Conservation (phyloP, 1,140 invertebrate genomes). For the Cotesia glomerata region DNA sequence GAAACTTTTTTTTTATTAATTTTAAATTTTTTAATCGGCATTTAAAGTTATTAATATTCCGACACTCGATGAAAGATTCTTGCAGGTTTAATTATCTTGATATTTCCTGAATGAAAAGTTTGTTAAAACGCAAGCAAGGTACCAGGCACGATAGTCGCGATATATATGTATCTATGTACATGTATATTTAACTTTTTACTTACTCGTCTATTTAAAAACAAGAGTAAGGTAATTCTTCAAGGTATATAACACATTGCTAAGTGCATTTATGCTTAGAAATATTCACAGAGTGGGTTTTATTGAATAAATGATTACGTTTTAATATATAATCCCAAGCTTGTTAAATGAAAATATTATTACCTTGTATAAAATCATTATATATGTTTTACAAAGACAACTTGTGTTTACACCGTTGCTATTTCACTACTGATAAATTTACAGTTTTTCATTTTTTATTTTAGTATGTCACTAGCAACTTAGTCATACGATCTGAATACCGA, state of each 20-base stretch:
- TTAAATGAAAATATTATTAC: too few relatives aligned
- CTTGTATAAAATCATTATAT: too few relatives aligned
- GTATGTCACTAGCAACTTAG: too few relatives aligned
- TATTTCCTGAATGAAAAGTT: constrained; percentile 15
- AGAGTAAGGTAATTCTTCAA: neutral
- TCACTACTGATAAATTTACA: too few relatives aligned
- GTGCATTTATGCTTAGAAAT: neutral
- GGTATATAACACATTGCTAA: neutral
- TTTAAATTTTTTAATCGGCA: too few relatives aligned
- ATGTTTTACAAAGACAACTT: too few relatives aligned
- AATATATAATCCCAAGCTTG: too few relatives aligned
- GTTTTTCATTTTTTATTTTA: too few relatives aligned
- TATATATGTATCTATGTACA: neutral
- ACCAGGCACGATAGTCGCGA: constrained; percentile 13
- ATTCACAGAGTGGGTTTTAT: neutral
- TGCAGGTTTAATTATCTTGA: constrained; percentile 24
- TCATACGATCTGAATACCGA: too few relatives aligned
- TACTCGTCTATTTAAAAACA: neutral
- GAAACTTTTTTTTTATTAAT: too few relatives aligned
- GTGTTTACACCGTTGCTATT: too few relatives aligned
- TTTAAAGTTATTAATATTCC: neutral
- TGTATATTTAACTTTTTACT: neutral
- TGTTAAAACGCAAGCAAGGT: constrained; percentile 11
- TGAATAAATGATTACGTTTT: too few relatives aligned
- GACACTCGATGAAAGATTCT: constrained; percentile 27